These are phyloP conservation scores for Drosophila biarmipes DNA, from an alignment of 1,140 invertebrate species.

Conservation along the genomic window DNA sequence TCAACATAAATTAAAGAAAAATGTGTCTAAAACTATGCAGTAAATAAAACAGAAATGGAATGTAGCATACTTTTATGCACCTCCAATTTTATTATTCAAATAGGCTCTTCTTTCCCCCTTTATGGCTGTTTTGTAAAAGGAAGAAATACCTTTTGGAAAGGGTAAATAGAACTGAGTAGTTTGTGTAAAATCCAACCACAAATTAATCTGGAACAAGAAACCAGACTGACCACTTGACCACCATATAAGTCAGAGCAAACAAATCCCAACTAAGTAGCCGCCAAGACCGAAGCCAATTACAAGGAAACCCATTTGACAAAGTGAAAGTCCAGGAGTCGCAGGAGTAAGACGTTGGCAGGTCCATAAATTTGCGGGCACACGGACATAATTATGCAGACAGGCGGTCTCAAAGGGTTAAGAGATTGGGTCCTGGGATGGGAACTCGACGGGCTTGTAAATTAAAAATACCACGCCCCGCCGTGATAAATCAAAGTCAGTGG, in stretches of 20 bases:
- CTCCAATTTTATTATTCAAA: too few species aligned
- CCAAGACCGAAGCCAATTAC: constrained; percentile 56
- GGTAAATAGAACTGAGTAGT: neutral
- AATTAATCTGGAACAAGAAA: constrained; percentile 41
- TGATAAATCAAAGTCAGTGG: constrained; percentile 78
- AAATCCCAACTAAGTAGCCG: constrained; percentile 9
- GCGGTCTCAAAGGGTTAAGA: constrained; percentile 42
- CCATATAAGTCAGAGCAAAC: neutral
- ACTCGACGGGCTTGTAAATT: constrained; percentile 58
- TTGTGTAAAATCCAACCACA: constrained; percentile 17
- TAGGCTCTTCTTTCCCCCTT: too few species aligned
- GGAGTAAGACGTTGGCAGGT: constrained; percentile 57
- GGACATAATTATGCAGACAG: constrained; percentile 68
- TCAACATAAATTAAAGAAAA: too few species aligned
- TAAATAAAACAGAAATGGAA: too few species aligned
- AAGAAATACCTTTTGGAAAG: neutral
- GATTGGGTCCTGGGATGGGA: neutral
- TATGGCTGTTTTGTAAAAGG: neutral
- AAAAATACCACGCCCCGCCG: constrained; percentile 74
- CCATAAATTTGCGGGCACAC: constrained; percentile 65
- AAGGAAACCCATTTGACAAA: constrained; percentile 54
- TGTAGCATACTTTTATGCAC: too few species aligned
- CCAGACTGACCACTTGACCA: constrained; percentile 41
- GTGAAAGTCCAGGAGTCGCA: constrained; percentile 39
- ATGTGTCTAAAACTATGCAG: too few species aligned